Conservation (phyloP, 2,113 vertebrate genomes). For the Vidua macroura region DNA sequence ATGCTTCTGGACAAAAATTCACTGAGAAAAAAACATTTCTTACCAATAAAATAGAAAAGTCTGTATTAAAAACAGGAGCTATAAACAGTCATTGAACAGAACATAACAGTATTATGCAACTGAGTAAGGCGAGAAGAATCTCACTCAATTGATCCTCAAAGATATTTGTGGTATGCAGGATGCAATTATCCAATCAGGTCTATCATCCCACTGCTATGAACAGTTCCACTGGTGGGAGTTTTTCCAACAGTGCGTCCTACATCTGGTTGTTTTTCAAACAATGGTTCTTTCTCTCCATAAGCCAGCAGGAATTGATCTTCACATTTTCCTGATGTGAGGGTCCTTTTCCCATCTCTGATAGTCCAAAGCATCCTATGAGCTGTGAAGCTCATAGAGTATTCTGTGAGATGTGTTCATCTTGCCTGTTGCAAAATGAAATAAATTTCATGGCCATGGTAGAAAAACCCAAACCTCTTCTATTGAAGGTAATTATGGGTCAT, state of each 20-base stretch:
- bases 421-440: neutral
- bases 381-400: neutral
- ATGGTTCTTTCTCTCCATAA: neutral
- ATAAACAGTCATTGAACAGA: neutral
- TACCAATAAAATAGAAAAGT: neutral
- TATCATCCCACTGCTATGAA: neutral
- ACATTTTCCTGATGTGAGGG: rapidly evolving
- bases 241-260: neutral
- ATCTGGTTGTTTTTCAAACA: rapidly evolving
- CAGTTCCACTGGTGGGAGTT: neutral
- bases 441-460: rapidly evolving
- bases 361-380: neutral
- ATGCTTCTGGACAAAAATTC: neutral
- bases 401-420: neutral
- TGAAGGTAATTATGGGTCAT: neutral
- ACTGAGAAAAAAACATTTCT: neutral
- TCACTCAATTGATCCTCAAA: neutral
- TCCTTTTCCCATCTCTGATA: neutral
- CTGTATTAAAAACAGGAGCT: neutral
- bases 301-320: neutral
- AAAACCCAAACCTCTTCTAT: neutral
- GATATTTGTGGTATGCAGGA: neutral
- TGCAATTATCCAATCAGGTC: neutral
- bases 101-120: neutral
- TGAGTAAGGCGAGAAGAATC: neutral